Evolutionary conservation across 2,888 invertebrate species (phyloP), one percentile per base, ranked within the genome.

Genomic region (Zeuzera pyrina): DNA sequence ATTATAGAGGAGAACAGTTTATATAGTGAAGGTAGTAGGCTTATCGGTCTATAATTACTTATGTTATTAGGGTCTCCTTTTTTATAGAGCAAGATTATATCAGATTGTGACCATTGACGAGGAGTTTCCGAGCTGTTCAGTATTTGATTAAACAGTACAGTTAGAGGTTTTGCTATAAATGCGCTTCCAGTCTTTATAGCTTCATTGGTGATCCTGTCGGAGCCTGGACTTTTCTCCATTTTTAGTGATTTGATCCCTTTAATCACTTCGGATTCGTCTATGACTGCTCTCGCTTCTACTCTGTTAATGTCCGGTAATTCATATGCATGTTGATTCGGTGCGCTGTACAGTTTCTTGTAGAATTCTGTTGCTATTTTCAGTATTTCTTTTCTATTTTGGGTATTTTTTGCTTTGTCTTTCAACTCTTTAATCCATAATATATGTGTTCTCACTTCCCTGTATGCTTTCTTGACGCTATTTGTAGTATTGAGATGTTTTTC

Each of bases 391-490:
- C 38, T 35, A 12, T 27, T 36, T 25, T 35, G 3, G 3, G 6
- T 5, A 5, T 1, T 21, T 4, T 21, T 21, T 3, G 1, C 21
- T 36, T 29, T 34, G 33, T 25, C 16, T 10, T 31, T 24, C 2
- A 36, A 26, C 12, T 27, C 33, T 12, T 36, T 19, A 11, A 37
- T 40, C 36, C 33, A 35, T 10, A 13, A 12, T 15, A 35, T 40
- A 13, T 37, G 27, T 29, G 29, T 11, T 2, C 8, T 15, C 22
- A 34, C n/a, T 29, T 38, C 32, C 26, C 35, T 40, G 8, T 23
- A 35, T 3, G 35, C 35, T 35, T 26, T 41, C 38, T 39, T 43
- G 3, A 25, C 10, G 24, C 39, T 42, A 33, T 38, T 35, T 27
- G 34, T 34, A 16, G 35, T 39, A 2, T 29, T 42, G 2, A 42